Conservation (phyloP, 2,113 vertebrate species). For the Eurypyga helias region DNA sequence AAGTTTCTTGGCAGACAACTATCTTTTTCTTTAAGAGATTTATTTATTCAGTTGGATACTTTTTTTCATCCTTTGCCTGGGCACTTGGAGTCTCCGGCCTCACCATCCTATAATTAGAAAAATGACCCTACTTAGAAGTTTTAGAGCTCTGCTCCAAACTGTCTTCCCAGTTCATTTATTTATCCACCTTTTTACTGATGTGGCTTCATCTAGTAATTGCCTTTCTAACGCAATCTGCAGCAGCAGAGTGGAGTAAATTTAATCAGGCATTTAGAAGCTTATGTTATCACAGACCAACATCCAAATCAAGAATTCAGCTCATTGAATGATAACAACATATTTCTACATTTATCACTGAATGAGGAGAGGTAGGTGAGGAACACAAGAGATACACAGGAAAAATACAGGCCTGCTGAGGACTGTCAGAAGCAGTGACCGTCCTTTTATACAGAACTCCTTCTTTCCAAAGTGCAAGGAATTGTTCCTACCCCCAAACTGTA, state of each 20-base stretch:
- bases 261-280: background rate
- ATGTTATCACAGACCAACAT: background rate
- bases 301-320: background rate
- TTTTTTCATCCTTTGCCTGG: constrained; percentile 74
- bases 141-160: constrained; percentile 35
- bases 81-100: constrained; percentile 59
- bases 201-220: background rate
- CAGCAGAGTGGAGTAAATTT: background rate
- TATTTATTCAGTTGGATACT: constrained; percentile 77
- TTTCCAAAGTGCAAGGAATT: background rate
- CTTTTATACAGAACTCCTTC: background rate
- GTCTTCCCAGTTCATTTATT: constrained; percentile 41
- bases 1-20: constrained; percentile 76
- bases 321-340: background rate
- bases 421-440: background rate
- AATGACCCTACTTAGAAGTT: constrained; percentile 52
- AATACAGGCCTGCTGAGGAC: background rate
- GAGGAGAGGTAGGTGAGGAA: background rate
- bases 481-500: background rate
- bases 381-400: background rate
- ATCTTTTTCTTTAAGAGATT: constrained; percentile 77
- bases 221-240: background rate
- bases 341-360: background rate
- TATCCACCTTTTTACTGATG: constrained; percentile 27
- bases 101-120: constrained; percentile 69